A percentile compares a stretch with the other conserved stretches of the same genome.
These are phyloP conservation scores for Dipodomys merriami DNA, from an alignment of 2,113 vertebrate species.

Conservation along the genomic window DNA sequence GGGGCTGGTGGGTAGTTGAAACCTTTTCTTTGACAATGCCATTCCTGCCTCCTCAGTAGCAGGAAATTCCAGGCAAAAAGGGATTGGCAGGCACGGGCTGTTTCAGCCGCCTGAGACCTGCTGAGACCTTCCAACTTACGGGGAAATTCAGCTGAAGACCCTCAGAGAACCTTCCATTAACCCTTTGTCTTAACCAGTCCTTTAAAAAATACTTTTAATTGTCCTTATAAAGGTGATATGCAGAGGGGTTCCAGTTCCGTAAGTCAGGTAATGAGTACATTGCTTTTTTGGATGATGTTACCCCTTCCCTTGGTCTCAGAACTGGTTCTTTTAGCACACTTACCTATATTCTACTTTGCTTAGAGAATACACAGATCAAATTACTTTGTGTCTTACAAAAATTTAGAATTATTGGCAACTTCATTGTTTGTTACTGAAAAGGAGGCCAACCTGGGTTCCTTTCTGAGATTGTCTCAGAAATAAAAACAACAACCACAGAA, in stretches of 20 bases:
- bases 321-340: background rate
- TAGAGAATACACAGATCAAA: background rate
- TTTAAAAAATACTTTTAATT: background rate
- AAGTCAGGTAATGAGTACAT: no score
- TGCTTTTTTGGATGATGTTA: no score
- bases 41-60: background rate
- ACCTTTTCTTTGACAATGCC: background rate
- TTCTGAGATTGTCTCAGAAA: no score
- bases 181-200: background rate
- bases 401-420: background rate
- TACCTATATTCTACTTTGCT: background rate
- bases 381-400: background rate
- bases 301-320: no score
- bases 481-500: no score
- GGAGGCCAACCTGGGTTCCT: background rate
- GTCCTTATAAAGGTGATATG: no score
- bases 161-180: background rate
- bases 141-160: no score
- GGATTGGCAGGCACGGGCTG: background rate
- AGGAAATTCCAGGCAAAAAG: background rate
- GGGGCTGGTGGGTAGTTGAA: background rate
- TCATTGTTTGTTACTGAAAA: constrained; percentile 18
- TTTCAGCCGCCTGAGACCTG: no score
- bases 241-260: no score
- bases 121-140: background rate